Conservation (phyloP, 2,888 invertebrate genomes). For the Drosophila paracracens region DNA sequence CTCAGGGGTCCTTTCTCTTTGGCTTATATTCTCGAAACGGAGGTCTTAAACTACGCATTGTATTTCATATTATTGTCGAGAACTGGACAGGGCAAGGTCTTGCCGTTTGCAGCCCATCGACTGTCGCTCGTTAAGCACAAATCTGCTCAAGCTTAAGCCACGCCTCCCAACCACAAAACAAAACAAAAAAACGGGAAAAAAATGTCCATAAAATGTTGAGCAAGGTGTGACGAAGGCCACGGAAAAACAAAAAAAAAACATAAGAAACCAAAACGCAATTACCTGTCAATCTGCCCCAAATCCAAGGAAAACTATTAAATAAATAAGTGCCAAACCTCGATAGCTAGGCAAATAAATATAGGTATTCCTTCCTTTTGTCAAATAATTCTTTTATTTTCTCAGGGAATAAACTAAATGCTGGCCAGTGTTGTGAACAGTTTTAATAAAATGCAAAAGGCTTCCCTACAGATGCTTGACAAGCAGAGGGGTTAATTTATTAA, state of each 20-base stretch:
- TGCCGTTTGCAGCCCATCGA: constrained; percentile 47
- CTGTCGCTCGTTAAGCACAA: constrained; percentile 46
- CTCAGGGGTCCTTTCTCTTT: constrained; percentile 20
- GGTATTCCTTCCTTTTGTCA: not conserved
- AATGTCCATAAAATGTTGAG: constrained; percentile 43
- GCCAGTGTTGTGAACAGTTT: not conserved
- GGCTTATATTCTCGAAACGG: constrained; percentile 42
- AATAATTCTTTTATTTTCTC: not conserved
- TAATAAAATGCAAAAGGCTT: not conserved
- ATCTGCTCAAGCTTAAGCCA: constrained; percentile 41
- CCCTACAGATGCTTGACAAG: not conserved
- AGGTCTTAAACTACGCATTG: constrained; percentile 37
- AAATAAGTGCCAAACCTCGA: constrained; percentile 27
- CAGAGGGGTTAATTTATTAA: not conserved
- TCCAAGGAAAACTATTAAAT: constrained; percentile 30
- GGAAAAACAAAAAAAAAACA: constrained; percentile 9
- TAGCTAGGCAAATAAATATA: not conserved
- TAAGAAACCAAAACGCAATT: constrained; percentile 52
- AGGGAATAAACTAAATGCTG: constrained; percentile 1
- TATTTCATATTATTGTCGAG: constrained; percentile 44
- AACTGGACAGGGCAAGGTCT: constrained; percentile 23
- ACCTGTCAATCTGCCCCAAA: constrained; percentile 51
- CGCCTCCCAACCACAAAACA: not conserved
- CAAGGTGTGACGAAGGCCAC: constrained; percentile 39
- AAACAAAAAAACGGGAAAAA: not conserved